A percentile compares a stretch with the other conserved stretches of the same genome.
These are phyloP conservation scores for Cerceris ruficornis DNA, from an alignment of 2,888 invertebrate genomes.

Conservation along the genomic window DNA sequence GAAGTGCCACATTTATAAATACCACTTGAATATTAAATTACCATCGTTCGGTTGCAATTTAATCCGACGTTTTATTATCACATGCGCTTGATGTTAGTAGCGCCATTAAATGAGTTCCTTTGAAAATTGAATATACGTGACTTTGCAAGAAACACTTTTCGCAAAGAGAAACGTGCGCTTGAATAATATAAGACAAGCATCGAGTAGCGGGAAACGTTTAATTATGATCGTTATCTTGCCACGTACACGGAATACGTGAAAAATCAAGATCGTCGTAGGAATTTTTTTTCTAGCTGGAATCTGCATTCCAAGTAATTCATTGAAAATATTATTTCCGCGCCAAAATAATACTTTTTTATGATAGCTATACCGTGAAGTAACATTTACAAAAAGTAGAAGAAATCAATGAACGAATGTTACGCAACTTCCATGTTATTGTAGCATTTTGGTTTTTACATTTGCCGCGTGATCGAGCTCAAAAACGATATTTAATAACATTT, in stretches of 20 bases:
- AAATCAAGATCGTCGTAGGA: background rate
- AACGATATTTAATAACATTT: too few species aligned
- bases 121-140: background rate
- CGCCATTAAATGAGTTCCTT: background rate
- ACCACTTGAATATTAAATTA: too few species aligned
- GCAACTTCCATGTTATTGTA: too few species aligned
- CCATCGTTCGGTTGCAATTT: too few species aligned
- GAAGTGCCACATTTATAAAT: too few species aligned
- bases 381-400: too few species aligned
- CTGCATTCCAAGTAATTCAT: background rate
- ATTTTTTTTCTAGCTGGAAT: background rate
- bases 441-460: too few species aligned
- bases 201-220: conserved; percentile 5
- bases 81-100: background rate
- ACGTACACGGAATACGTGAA: conserved; percentile 2
- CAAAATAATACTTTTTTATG: too few species aligned
- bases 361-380: too few species aligned
- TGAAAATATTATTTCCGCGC: background rate
- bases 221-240: conserved; percentile 36
- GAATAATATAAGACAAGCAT: conserved; percentile 19
- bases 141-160: conserved; percentile 8
- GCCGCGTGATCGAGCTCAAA: too few species aligned
- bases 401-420: too few species aligned
- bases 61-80: background rate
- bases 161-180: conserved; percentile 1